Evolutionary conservation across 2,113 vertebrate genomes (phyloP).

Genomic region (Sphyrna mokarran): DNA sequence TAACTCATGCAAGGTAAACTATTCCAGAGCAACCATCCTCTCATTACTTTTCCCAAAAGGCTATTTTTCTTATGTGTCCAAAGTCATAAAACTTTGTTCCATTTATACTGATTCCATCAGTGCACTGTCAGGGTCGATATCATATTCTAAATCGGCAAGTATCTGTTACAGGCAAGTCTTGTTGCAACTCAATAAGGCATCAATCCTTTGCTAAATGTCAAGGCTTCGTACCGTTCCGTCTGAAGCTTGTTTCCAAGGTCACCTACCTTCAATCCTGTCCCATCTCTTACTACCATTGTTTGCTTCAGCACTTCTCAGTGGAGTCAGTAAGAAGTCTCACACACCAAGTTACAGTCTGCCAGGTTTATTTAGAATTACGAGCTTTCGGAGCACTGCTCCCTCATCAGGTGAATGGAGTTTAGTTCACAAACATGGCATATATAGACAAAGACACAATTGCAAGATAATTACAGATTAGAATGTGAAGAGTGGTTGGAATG

Average conservation of each 20-base stretch:
- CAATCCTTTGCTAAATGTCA: background rate
- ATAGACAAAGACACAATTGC: no score
- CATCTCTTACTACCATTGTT: background rate
- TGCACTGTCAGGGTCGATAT: background rate
- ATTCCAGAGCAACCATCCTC: background rate
- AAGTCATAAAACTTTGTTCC: background rate
- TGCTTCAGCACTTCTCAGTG: background rate
- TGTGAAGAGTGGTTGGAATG: no score
- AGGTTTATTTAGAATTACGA: no score
- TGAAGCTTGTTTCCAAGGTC: background rate
- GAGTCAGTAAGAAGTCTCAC: background rate
- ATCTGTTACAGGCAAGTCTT: background rate
- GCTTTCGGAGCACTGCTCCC: no score
- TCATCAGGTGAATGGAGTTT: no score
- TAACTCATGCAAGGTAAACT: background rate
- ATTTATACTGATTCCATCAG: background rate
- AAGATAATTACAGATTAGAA: no score
- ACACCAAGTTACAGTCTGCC: no score
- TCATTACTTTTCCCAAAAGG: background rate
- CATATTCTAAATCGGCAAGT: background rate
- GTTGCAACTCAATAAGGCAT: background rate
- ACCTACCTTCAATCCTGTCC: background rate
- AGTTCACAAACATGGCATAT: no score
- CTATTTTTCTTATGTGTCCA: background rate
- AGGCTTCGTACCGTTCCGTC: background rate